Conservation (phyloP, 2,888 invertebrate species). For the Drosophila paracracens region DNA sequence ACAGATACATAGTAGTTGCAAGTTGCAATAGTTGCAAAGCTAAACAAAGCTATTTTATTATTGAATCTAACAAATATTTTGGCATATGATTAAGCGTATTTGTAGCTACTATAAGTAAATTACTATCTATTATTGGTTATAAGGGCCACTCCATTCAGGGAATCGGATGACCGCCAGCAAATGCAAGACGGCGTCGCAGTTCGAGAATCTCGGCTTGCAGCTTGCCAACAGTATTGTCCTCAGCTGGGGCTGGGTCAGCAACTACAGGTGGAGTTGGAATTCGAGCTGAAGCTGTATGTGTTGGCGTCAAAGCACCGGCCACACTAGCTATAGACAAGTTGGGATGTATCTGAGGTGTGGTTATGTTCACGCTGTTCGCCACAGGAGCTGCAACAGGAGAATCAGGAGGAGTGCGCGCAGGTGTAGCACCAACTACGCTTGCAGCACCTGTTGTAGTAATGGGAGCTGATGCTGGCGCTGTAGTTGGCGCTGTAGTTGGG, state of each 20-base stretch:
- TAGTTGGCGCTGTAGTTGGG: neutral
- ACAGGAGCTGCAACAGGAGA: neutral
- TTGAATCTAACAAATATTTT: conserved; percentile 5
- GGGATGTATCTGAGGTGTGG: conserved; percentile 67
- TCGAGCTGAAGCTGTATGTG: neutral
- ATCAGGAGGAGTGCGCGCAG: neutral
- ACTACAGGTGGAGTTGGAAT: neutral
- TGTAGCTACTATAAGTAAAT: neutral
- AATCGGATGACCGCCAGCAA: conserved; percentile 49
- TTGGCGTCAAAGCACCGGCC: conserved; percentile 43
- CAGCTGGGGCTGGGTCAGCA: neutral
- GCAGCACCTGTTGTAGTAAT: neutral
- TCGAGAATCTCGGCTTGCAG: conserved; percentile 77
- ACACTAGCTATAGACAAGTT: conserved; percentile 66
- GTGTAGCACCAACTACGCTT: neutral
- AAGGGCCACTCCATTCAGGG: neutral
- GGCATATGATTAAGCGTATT: conserved; percentile 11
- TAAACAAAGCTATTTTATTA: neutral
- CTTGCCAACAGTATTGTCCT: conserved; percentile 50
- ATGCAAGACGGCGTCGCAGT: conserved; percentile 76
- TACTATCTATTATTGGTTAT: neutral
- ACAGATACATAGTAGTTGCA: neutral
- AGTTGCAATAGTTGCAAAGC: neutral
- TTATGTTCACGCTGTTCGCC: conserved; percentile 23
- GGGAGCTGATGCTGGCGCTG: neutral